phyloP scores from a whole-genome alignment of 2,888 invertebrate genomes.

The Orchestes rusci region DNA sequence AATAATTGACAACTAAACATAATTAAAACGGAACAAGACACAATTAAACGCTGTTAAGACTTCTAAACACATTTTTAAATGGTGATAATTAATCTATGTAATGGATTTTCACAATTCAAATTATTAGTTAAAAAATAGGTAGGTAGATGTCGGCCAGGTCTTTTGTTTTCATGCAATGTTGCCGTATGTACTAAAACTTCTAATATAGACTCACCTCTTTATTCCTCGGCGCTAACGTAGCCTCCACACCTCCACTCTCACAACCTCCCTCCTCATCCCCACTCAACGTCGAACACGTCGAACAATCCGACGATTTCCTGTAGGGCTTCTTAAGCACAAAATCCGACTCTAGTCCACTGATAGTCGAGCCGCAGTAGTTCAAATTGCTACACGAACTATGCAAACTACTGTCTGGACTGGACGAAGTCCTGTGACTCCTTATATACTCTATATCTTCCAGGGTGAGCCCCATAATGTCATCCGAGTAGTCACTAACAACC shows the following conservation, averaged over 20 bases:
- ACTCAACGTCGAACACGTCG: slow-evolving; percentile 67
- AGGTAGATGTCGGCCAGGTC: too few species aligned
- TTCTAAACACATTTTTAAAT: too few species aligned
- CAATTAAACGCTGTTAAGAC: too few species aligned
- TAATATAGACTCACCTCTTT: too few species aligned
- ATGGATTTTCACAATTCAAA: too few species aligned
- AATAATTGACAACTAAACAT: too few species aligned
- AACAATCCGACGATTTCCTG: slow-evolving; percentile 64
- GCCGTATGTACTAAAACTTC: too few species aligned
- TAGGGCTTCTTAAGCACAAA: slow-evolving; percentile 52
- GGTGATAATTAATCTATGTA: too few species aligned
- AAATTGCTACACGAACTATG: slow-evolving; percentile 54
- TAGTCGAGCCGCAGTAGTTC: slow-evolving; percentile 52
- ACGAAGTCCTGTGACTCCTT: slow-evolving; percentile 43
- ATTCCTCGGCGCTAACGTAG: too few species aligned
- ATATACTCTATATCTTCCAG: slow-evolving; percentile 56
- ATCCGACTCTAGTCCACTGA: slow-evolving; percentile 50
- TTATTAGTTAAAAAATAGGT: too few species aligned
- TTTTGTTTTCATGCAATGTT: too few species aligned
- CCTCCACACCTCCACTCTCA: neutral
- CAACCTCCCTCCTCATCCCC: slow-evolving; percentile 41
- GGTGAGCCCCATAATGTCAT: slow-evolving; percentile 56
- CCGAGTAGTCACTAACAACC: slow-evolving; percentile 81
- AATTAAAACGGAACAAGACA: too few species aligned
- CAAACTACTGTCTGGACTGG: slow-evolving; percentile 50